Base-by-base conservation (phyloP, 1,140 invertebrate species). In the Pseudobourletiella spinata region DNA sequence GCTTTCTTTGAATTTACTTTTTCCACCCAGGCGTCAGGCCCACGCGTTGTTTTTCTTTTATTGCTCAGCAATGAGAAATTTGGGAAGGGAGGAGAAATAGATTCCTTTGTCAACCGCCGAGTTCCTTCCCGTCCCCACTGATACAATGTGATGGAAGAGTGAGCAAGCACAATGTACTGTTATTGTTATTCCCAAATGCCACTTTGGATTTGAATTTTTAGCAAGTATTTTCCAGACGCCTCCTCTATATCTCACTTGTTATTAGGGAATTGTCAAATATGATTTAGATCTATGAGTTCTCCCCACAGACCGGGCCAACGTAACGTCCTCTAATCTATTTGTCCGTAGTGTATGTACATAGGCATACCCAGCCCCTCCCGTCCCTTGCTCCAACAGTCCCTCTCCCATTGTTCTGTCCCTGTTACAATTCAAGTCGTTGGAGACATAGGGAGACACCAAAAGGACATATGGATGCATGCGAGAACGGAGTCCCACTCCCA, bases 181-280 rank as follows among this genome's bases (percentile, higher is more conserved):
- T 52, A 52, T 52, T 52, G 20, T 28, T 52, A 52, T 52, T 52
- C 25, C 25, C 50, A 52, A 52, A 52, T 32, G 54, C 30, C 54
- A 56, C 11, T 30, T 56, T 56, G 54, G 16, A 56, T 32, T 56
- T 56, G 26, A 56, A 56, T 32, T 56, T 56, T 56, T 30, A 11
- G 26, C 54, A 30, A 54, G 25, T 54, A 54, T 54, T 8, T 56
- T 56, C 22, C 25, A 24, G 26, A n/a, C 26, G 32, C n/a, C 29
- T 56, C 32, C 22, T 20, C 51, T 54, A 11, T 29, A 54, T 11
- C 51, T 54, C 14, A 35, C 24, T 20, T 56, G 50, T 28, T 26
- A 54, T 54, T 26, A 54, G 50, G 20, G 50, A 54, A 54, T 54
- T 54, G 50, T 54, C 50, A 54, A 54, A 54, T 54, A 54, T 54